Evolutionary conservation across 1,140 invertebrate species (phyloP), one percentile per base, ranked within the genome.

Genomic region (Aphis gossypii): DNA sequence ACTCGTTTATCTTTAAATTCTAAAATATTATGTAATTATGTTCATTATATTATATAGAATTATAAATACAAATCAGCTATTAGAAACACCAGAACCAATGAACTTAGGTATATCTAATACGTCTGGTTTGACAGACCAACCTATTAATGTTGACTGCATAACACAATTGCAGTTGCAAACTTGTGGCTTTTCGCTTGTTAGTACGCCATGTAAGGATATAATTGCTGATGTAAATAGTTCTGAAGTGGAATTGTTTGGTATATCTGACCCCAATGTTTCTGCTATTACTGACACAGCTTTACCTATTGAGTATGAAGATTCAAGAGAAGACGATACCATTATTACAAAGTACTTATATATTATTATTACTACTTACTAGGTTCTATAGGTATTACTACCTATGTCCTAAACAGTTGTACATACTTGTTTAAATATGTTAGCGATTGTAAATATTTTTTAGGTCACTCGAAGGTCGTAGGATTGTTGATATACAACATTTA

Each of bases 401-500:
- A 46, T 46, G 6, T 46, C 6, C 51, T 54, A 7, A 23, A 54
- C 51, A 21, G 51, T 46, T 54, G 51, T 54, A 6, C 51, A 54
- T 68, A 68, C 25, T 68, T n/a, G 60, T 76, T 76, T n/a, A 76
- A 76, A 76, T 14, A n/a, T 76, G 9, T 76, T n/a, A 76, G 14
- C 2, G 25, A n/a, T 76, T 76, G 14, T 76, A 76, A 30, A 76
- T 76, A 76, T 14, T 18, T 30, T n/a, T 76, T 76, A 76, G 60
- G 30, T 76, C 60, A 76, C 60, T 76, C 60, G 60, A 76, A 76
- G 60, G 30, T n/a, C 30, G 60, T n/a, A 76, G 60, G 30, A 76
- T n/a, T n/a, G 60, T 76, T 76, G 30, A 76, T n/a, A 76, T 76
- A 76, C 60, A 76, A 76, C 14, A 76, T 76, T 76, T 76, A 76